Evolutionary conservation across 2,888 invertebrate genomes (phyloP), one percentile per base, ranked within the genome.

Genomic region (Nebria brevicollis): DNA sequence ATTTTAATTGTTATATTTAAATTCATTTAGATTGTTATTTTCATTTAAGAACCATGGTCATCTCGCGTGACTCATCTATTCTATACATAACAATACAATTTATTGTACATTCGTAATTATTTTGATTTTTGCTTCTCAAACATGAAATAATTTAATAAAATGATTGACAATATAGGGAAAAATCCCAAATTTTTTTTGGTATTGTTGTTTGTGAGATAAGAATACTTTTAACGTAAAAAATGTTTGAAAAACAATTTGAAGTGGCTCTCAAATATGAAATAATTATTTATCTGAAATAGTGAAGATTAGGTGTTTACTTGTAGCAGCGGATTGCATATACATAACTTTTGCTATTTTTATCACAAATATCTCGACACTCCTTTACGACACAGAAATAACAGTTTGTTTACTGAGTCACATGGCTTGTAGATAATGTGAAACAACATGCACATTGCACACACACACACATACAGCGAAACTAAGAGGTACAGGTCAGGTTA

Each of bases 401-500:
- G 74, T 79, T 79, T 79, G 79, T 79, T 79, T 79, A 79, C 79
- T 11, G 13, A 54, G 54, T 54, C 54, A 54, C 54, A 54, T 54
- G 42, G 41, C 42, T 26, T 73, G 15, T 20, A 41, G 15, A 15
- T 73, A 41, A 73, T 73, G 41, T 34, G 75, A 73, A 73, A 66
- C 43, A 54, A 43, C 43, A 34, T 34, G 34, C 34, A 34, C 34
- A 34, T 34, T 34, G 34, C 34, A 34, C 34, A 34, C 5, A 34
- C 5, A 34, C 34, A 5, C 5, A 34, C 34, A 34, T 5, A 68
- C 77, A 41, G 68, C 42, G 70, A 77, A 77, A 77, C 68, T 68
- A 74, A 42, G 75, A 79, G 74, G 74, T 79, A 54, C 74, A 42
- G 79, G 74, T 79, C 79, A 79, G 43, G 79, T 79, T 79, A 79